phyloP scores from a whole-genome alignment of 2,113 vertebrate species.

The Geothlypis trichas region DNA sequence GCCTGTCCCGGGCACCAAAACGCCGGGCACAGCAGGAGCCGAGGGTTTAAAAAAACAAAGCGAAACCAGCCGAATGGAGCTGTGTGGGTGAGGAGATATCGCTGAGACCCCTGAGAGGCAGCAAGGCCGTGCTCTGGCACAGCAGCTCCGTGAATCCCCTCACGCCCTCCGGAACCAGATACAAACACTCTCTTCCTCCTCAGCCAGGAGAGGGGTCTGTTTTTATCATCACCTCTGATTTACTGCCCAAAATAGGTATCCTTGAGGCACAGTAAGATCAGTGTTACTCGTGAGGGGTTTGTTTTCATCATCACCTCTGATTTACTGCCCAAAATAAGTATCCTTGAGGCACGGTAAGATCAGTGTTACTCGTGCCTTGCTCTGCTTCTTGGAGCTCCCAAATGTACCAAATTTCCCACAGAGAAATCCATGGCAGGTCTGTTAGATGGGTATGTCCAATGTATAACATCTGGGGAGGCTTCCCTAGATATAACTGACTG shows the following conservation, averaged over 20 bases:
- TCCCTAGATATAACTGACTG: neutral
- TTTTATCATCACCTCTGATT: neutral
- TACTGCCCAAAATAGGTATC: neutral
- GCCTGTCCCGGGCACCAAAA: neutral
- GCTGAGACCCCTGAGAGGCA: accelerated
- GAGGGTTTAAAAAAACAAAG: neutral
- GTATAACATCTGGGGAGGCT: neutral
- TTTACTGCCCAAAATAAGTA: neutral
- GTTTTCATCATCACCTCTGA: neutral
- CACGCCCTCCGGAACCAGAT: accelerated
- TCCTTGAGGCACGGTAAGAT: neutral
- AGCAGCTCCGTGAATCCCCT: neutral
- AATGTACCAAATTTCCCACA: neutral
- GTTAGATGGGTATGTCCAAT: neutral
- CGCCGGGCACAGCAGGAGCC: accelerated
- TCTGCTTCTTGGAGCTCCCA: neutral
- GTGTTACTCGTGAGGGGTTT: neutral
- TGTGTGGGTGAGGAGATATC: neutral
- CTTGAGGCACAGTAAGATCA: neutral
- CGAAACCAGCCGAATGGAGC: neutral
- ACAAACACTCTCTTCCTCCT: neutral
- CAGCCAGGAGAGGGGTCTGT: neutral
- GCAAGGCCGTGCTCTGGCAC: neutral
- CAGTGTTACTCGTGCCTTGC: neutral
- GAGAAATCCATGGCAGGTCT: neutral